These are phyloP conservation scores for Plotosus lineatus DNA, from an alignment of 2,113 vertebrate species.

Conservation along the genomic window DNA sequence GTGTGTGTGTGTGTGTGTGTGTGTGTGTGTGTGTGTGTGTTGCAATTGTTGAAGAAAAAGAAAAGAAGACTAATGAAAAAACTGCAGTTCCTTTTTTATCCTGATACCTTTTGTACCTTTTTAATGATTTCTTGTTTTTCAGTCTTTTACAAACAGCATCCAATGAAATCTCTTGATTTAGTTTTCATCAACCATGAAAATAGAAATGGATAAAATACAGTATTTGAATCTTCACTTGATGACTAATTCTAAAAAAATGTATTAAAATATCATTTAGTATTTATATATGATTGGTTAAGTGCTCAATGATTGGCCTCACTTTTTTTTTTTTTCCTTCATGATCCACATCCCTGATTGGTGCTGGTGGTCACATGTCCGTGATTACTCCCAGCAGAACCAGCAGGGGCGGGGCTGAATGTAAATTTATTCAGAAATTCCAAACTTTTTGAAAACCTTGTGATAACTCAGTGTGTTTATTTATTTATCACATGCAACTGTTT, in stretches of 20 bases:
- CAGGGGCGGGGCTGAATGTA: background rate
- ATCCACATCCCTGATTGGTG: constrained; percentile 13
- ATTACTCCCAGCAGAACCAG: background rate
- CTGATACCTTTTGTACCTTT: background rate
- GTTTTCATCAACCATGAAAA: background rate
- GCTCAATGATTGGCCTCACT: constrained; percentile 42
- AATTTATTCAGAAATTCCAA: background rate
- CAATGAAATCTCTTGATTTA: constrained; percentile 4
- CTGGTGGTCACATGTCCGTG: background rate
- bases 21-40: background rate
- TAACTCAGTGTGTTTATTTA: background rate
- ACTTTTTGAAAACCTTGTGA: background rate
- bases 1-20: constrained; percentile 18
- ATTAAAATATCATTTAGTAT: constrained; percentile 14
- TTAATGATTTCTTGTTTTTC: background rate
- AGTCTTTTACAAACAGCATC: background rate
- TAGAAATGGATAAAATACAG: background rate
- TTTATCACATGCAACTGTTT: background rate
- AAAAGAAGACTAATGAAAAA: constrained; percentile 14
- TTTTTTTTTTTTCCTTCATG: background rate
- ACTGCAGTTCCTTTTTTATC: constrained; percentile 2
- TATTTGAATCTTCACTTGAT: background rate
- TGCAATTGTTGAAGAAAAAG: background rate
- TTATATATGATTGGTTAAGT: constrained; percentile 55
- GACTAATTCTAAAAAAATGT: constrained; percentile 31